These are phyloP conservation scores for Hirtodrosophila alboralis DNA, from an alignment of 2,888 invertebrate species.

Conservation along the genomic window DNA sequence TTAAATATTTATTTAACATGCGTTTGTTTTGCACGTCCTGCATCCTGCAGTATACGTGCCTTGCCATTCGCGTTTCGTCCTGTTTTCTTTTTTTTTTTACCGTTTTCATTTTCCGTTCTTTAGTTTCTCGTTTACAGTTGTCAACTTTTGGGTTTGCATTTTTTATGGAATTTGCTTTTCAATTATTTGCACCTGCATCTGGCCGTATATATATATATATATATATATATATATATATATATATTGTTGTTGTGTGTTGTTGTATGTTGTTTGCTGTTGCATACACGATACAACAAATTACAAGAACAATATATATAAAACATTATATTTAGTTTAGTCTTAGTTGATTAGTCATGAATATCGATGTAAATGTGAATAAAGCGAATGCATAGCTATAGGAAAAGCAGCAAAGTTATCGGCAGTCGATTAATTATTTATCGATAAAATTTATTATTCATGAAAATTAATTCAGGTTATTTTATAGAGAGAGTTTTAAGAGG, in stretches of 20 bases:
- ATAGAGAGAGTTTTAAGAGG: no score
- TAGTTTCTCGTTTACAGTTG: slow-evolving; percentile 47
- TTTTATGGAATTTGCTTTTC: slow-evolving; percentile 58
- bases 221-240: no score
- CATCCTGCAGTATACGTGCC: slow-evolving; percentile 20
- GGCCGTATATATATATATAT: slow-evolving; percentile 32
- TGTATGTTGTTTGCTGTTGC: slow-evolving; percentile 7
- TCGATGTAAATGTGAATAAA: slow-evolving; percentile 16
- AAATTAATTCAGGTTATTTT: no score
- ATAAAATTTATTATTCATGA: no score
- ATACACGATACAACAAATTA: background rate
- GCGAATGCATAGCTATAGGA: no score
- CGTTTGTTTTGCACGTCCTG: slow-evolving; percentile 24
- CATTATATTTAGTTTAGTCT: slow-evolving; percentile 15
- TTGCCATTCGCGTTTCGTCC: slow-evolving; percentile 8
- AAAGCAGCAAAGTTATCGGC: no score
- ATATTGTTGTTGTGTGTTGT: slow-evolving; percentile 7
- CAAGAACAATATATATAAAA: slow-evolving; percentile 12
- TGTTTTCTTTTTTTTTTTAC: slow-evolving; percentile 18
- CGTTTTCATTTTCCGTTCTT: slow-evolving; percentile 5
- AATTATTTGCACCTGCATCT: slow-evolving; percentile 66
- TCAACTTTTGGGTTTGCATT: slow-evolving; percentile 58
- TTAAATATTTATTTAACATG: slow-evolving; percentile 60
- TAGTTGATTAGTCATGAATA: slow-evolving; percentile 30
- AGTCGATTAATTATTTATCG: no score